Evolutionary conservation across 2,797 vertebrate genomes (phyloP), one percentile per base, ranked within the genome.

Genomic region (Neomorphus geoffroyi): DNA sequence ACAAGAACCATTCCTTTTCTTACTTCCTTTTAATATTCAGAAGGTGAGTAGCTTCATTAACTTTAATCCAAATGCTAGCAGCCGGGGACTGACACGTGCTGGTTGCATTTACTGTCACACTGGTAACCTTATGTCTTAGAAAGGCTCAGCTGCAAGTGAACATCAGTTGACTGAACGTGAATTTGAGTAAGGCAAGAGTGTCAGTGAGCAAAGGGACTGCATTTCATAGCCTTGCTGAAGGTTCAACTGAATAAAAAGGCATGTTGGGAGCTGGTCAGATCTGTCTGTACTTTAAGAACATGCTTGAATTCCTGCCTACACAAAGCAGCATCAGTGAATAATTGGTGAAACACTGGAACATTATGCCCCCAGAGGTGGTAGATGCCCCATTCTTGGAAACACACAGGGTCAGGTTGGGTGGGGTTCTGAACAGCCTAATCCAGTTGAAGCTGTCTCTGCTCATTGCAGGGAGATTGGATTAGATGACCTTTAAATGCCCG

Each of bases 1-100:
- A 27, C 23, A 53, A 65, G 32, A 88, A 45, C 6, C 4, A 26
- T 72, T 84, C 10, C 1, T 79, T 79, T 86, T 56, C 39, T 61
- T 79, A 58, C 5, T 19, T 56, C 62, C 80, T 69, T 70, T 58
- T 11, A 64, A 51, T 67, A 75, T 64, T 70, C 26, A 64, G 62
- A 93, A 58, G 10, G 13, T 65, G 30, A 79, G 24, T 0, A 0
- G 5, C 37, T 61, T 43, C 0, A 0, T 51, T 77, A 66, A 60
- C 21, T 82, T 82, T 65, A 80, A 82, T 65, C 54, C 30, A 58
- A 41, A 18, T 45, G 17, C 32, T 71, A 79, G 39, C 45, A 92
- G 19, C 12, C 57, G 33, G 18, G 10, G 13, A 35, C 32, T 58
- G 28, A 65, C 35, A 41, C 13, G 35, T 39, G 6, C 23, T 57